These are phyloP conservation scores for Alloscopus bannaensis DNA, from an alignment of 2,888 invertebrate species.

Conservation along the genomic window DNA sequence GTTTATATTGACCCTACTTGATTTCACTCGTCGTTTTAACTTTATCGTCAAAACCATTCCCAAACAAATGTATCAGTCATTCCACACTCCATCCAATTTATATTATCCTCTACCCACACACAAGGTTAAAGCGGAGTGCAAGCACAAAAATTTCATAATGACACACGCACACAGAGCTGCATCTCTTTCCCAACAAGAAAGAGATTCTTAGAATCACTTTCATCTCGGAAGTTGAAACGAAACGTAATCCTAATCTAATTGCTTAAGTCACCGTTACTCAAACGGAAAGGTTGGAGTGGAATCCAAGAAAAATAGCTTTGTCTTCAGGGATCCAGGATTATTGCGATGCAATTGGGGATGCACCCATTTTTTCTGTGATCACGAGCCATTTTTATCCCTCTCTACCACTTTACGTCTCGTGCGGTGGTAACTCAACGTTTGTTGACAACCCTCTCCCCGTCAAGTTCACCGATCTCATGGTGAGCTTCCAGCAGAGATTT, in stretches of 20 bases:
- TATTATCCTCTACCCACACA: neutral
- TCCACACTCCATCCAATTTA: slow-evolving; percentile 5
- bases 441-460: slow-evolving; percentile 17
- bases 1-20: slow-evolving; percentile 26
- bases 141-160: neutral
- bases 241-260: slow-evolving; percentile 53
- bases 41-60: slow-evolving; percentile 18
- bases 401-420: too few species aligned
- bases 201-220: slow-evolving; percentile 44
- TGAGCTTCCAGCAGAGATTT: too few species aligned
- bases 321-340: neutral
- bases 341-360: slow-evolving; percentile 16
- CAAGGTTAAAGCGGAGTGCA: neutral
- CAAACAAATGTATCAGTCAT: slow-evolving; percentile 31
- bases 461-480: slow-evolving; percentile 31
- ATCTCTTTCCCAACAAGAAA: slow-evolving; percentile 16
- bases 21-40: slow-evolving; percentile 23
- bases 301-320: slow-evolving; percentile 11
- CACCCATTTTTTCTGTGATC: slow-evolving; percentile 16
- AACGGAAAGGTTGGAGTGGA: neutral
- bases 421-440: neutral
- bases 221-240: slow-evolving; percentile 5
- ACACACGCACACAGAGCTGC: slow-evolving; percentile 2
- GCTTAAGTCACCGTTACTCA: slow-evolving; percentile 8
- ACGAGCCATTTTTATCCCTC: too few species aligned